Evolutionary conservation across 2,113 vertebrate species (phyloP), one percentile per base, ranked within the genome.

Genomic region (Sinocyclocheilus grahami): DNA sequence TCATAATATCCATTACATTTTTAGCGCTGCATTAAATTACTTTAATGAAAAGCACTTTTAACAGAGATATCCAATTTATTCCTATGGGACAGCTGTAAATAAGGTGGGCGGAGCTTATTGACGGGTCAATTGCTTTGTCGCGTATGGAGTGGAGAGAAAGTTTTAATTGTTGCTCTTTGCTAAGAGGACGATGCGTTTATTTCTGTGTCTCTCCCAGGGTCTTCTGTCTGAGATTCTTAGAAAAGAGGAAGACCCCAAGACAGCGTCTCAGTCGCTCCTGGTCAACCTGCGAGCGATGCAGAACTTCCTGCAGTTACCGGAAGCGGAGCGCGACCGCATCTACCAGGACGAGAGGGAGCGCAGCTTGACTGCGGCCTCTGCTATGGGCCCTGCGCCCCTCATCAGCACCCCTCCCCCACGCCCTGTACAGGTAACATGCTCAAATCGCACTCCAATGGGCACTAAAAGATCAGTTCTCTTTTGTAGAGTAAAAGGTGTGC

Each of bases 241-340:
- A 78, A 99, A 91, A 46, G 98, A 99, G 94, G 98, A 99, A 85
- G 98, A 99, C 93, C 98, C 98, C 51, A 99, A 99, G 93, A 99
- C 97, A 4, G 98, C 98, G 0, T 99, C 98, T 13, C 98, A 99
- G 95, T 99, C 98, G 58, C 92, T 99, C 92, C 95, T 99, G 94
- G 98, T 99, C 89, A 99, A 99, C 94, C 96, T 99, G 93, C 96
- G 98, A 46, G 98, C 98, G 91, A 99, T 99, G 98, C 98, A 99
- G 95, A 99, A 99, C 95, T 99, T 99, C 95, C 95, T 99, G 93
- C 98, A 99, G 95, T 95, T 99, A 82, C 98, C 97, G 0, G 98
- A 99, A 95, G 97, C 95, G 0, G 98, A 99, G 93, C 95, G 98
- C 22, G 98, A 99, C 86, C 96, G 98, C 74, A 99, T 99, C 93